These are phyloP conservation scores for Cottoperca gobio DNA, from an alignment of 2,797 vertebrate genomes.

Conservation along the genomic window DNA sequence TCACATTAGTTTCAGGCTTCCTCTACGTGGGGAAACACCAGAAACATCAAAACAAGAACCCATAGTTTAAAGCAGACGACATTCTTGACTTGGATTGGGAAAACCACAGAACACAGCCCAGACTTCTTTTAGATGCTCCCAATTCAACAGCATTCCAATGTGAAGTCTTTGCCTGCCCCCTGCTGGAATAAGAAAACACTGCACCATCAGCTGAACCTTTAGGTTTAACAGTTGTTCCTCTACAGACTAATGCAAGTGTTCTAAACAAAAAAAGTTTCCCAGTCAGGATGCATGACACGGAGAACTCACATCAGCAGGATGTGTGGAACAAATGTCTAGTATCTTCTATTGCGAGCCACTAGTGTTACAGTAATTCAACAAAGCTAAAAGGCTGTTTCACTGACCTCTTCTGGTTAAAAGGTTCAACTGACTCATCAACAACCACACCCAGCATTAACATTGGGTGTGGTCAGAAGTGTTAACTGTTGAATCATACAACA, in stretches of 20 bases:
- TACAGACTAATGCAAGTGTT: not conserved
- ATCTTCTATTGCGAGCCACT: not conserved
- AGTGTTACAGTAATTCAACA: not conserved
- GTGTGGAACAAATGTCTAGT: not conserved
- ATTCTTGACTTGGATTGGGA: conserved; percentile 14
- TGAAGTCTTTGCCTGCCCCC: conserved; percentile 60
- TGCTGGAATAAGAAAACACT: conserved; percentile 51
- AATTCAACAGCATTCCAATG: not conserved
- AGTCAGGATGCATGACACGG: no score
- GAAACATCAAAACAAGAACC: conserved; percentile 45
- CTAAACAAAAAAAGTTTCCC: not conserved
- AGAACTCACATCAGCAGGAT: not conserved
- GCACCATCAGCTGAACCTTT: not conserved
- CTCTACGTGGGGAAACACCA: conserved; percentile 15
- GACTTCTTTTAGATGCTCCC: conserved; percentile 3
- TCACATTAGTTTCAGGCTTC: conserved; percentile 15
- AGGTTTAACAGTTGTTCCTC: conserved; percentile 25
- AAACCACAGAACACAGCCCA: conserved; percentile 39
- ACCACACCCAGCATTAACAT: conserved; percentile 4
- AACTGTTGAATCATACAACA: not conserved
- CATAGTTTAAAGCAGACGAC: conserved; percentile 41
- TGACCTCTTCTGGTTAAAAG: not conserved
- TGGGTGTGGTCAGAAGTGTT: not conserved
- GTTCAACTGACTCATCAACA: not conserved
- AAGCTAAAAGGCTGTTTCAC: not conserved